Evolutionary conservation across 2,797 vertebrate genomes (phyloP), one percentile per base, ranked within the genome.

Genomic region (Myotis findleyi): DNA sequence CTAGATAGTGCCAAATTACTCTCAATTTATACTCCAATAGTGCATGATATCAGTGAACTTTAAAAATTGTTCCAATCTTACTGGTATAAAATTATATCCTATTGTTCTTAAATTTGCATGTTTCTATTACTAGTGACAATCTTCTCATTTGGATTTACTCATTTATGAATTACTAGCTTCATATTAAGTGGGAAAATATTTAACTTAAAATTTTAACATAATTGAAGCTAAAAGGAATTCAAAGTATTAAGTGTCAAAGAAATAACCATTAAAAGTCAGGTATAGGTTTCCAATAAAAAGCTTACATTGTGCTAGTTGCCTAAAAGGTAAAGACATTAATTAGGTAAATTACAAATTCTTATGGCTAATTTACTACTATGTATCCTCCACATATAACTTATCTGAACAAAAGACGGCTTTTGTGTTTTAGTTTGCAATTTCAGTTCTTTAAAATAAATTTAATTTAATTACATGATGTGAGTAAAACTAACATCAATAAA

Each of bases 161-260:
- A 6, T 72, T 76, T 47, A 30, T 88, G 18, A 77, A 92, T 83
- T 83, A 47, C 44, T 88, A 36, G 62, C 30, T 83, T 88, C 27
- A 25, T 44, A 53, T 23, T 53, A 7, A 73, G 12, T 12, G 36
- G 17, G 7, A 55, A 55, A 82, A 36, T 47, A 62, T 71, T 82
- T 90, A 86, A 82, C 38, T 77, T 83, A 73, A 93, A 87, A 81
- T 62, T 85, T 89, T 84, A 80, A 96, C 41, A 91, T 68, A 87
- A 87, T 0, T 36, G 36, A 93, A n/a, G 27, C 38, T 33, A 93
- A 93, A 85, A 72, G 44, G 36, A 89, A 41, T 36, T 87, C n/a
- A 30, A 89, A 89, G 14, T 36, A 85, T 76, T 85, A 89, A 47
- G 6, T 55, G 49, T 64, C 13, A 14, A 12, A 73, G 55, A 51